Conservation (phyloP, 2,888 invertebrate genomes). For the Idaea dimidiata region DNA sequence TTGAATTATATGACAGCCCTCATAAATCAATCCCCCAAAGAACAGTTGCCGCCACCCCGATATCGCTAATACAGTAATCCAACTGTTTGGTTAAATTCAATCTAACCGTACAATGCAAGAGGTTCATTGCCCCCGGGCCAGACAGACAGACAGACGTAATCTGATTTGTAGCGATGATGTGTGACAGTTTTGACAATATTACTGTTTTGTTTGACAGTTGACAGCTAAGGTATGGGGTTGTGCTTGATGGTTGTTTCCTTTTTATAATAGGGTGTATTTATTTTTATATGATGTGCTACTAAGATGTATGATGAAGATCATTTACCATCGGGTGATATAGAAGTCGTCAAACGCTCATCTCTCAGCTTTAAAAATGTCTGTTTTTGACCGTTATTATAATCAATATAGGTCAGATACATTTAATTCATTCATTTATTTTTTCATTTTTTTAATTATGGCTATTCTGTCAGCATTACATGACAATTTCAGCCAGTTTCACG, state of each 20-base stretch:
- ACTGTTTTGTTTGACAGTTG: slow-evolving; percentile 29
- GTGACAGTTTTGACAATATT: slow-evolving; percentile 37
- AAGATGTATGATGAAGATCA: too few species aligned
- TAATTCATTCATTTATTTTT: too few species aligned
- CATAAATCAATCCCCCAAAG: slow-evolving; percentile 2
- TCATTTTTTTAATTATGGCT: too few species aligned
- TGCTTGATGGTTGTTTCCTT: neutral
- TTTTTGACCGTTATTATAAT: too few species aligned
- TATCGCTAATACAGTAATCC: slow-evolving; percentile 20
- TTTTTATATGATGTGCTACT: too few species aligned
- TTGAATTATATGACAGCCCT: slow-evolving; percentile 25
- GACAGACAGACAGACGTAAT: slow-evolving; percentile 46
- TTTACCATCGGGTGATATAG: too few species aligned
- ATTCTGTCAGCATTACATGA: too few species aligned
- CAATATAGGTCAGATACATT: too few species aligned
- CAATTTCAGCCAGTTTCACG: too few species aligned
- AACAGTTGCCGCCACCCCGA: neutral
- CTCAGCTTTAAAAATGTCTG: too few species aligned
- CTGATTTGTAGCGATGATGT: slow-evolving; percentile 44
- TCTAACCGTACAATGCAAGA: slow-evolving; percentile 43
- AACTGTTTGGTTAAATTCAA: slow-evolving; percentile 41
- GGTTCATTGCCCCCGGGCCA: slow-evolving; percentile 40
- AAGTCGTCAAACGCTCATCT: too few species aligned
- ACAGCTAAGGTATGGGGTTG: neutral
- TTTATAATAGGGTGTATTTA: neutral